A percentile compares a stretch with the other conserved stretches of the same genome.
These are phyloP conservation scores for Phrynosoma blainvillii DNA, from an alignment of 2,113 vertebrate genomes.

Conservation along the genomic window DNA sequence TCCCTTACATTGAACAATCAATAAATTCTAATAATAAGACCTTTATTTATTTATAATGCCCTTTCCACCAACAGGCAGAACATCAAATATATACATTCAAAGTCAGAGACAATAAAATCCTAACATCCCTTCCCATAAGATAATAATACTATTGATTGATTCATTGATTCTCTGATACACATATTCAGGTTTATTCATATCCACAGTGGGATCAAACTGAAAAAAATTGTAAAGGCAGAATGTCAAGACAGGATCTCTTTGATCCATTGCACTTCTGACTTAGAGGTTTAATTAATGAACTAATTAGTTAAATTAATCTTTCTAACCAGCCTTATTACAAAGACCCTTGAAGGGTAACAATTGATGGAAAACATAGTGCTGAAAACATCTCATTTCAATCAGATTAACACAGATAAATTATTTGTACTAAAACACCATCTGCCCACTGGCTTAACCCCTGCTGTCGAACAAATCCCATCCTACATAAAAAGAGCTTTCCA, in stretches of 20 bases:
- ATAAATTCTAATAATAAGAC: not conserved
- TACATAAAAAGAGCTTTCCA: not conserved
- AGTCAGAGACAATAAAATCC: too few relatives aligned
- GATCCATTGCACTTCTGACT: not conserved
- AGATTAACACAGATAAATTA: not conserved
- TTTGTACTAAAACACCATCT: not conserved
- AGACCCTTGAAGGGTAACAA: not conserved
- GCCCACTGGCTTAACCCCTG: not conserved
- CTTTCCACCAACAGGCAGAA: too few relatives aligned
- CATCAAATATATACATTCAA: too few relatives aligned
- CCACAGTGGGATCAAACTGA: not conserved
- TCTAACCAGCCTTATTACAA: not conserved
- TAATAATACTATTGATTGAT: too few relatives aligned
- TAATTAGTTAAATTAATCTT: not conserved
- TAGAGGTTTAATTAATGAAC: not conserved
- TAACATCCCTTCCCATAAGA: too few relatives aligned
- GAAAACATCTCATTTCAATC: not conserved
- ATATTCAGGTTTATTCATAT: not conserved
- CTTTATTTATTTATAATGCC: too few relatives aligned
- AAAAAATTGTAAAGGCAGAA: not conserved
- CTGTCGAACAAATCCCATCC: not conserved
- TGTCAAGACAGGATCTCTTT: not conserved
- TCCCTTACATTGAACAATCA: not conserved
- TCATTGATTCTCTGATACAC: too few relatives aligned
- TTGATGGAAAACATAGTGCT: not conserved